phyloP scores from a whole-genome alignment of 2,888 invertebrate genomes.

The Frankliniella fusca region DNA sequence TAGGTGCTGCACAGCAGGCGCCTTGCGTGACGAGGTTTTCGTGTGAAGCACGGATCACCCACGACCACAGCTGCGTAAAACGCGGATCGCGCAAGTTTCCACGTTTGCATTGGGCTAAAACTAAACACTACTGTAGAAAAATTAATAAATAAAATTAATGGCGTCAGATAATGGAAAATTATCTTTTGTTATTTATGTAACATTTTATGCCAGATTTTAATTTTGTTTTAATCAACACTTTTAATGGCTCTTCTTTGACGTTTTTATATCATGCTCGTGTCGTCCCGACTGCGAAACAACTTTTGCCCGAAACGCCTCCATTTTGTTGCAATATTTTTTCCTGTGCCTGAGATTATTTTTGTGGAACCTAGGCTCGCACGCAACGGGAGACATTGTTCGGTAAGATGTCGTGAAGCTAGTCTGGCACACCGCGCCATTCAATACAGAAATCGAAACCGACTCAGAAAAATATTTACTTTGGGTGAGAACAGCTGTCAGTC shows the following conservation, averaged over 20 bases:
- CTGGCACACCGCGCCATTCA: neutral
- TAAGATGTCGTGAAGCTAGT: neutral
- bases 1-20: neutral
- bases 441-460: neutral
- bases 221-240: neutral
- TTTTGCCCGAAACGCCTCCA: neutral
- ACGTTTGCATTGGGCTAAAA: neutral
- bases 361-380: too few relatives aligned
- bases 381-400: neutral
- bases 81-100: too few relatives aligned
- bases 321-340: too few relatives aligned
- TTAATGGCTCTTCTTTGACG: neutral
- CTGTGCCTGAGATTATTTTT: too few relatives aligned
- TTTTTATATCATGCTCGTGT: neutral
- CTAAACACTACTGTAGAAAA: neutral
- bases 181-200: neutral
- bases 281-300: too few relatives aligned
- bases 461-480: conserved; percentile 6
- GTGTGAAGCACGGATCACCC: too few relatives aligned
- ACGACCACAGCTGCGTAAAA: too few relatives aligned
- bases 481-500: neutral
- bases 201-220: neutral
- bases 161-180: neutral
- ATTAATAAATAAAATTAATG: neutral
- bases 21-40: neutral